These are phyloP conservation scores for Pomatorhinus ruficollis DNA, from an alignment of 2,113 vertebrate genomes.

Conservation along the genomic window DNA sequence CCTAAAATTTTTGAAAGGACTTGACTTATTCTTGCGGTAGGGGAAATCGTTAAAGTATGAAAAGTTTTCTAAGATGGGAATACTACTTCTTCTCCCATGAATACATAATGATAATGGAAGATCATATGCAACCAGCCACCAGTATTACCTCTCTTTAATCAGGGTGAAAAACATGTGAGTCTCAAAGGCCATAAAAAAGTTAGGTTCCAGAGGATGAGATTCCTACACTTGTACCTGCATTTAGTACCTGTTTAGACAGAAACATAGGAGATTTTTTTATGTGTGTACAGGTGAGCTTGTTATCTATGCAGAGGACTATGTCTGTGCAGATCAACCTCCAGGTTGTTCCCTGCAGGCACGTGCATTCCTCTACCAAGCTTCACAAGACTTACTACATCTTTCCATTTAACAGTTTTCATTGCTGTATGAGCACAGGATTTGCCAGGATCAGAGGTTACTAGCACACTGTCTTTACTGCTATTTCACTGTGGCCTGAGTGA, in stretches of 20 bases:
- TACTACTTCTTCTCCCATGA: neutral
- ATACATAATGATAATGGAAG: neutral
- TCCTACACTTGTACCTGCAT: neutral
- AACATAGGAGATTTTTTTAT: neutral
- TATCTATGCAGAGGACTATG: neutral
- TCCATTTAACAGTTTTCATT: slow-evolving; percentile 40
- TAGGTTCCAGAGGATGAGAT: neutral
- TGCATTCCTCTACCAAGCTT: neutral
- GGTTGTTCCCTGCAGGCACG: neutral
- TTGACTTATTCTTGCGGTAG: neutral
- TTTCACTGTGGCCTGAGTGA: slow-evolving; percentile 21
- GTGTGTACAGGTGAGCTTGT: neutral
- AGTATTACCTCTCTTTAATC: neutral
- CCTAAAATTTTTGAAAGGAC: neutral
- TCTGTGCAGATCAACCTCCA: neutral
- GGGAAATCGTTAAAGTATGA: neutral
- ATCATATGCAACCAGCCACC: neutral
- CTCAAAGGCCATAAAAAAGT: neutral
- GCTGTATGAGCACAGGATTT: slow-evolving; percentile 25
- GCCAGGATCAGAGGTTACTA: slow-evolving; percentile 50
- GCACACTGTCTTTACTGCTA: slow-evolving; percentile 3
- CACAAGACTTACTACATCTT: neutral
- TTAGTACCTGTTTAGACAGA: neutral
- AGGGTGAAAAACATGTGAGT: neutral
- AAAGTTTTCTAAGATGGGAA: neutral